Evolutionary conservation across 35 echinoderm and acorn worm genomes (phyloP).

Genomic region (Amphiura filiformis): DNA sequence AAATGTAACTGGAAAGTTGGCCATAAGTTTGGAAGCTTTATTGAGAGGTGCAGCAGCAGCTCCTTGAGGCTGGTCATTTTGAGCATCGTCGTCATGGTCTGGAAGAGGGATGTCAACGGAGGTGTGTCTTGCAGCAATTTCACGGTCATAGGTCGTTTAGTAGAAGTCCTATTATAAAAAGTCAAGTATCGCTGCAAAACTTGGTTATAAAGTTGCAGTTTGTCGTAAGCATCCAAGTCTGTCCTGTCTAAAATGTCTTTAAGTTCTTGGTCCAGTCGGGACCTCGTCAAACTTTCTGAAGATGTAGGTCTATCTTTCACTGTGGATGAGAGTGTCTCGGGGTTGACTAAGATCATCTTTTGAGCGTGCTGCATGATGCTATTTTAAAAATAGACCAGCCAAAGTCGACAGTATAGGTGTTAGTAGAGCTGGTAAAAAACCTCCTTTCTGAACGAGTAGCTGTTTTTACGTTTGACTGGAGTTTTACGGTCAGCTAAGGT

Average conservation of each 20-base stretch:
- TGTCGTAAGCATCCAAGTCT: conserved; percentile 22
- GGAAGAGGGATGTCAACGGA: not conserved
- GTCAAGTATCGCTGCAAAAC: conserved; percentile 14
- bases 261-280: conserved; percentile 25
- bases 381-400: conserved; percentile 3
- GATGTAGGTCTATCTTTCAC: not conserved
- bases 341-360: conserved; percentile 24
- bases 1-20: not conserved
- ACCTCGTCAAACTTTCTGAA: not conserved
- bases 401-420: conserved; percentile 4
- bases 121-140: not conserved
- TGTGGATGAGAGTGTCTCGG: not conserved
- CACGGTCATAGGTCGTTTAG: conserved; percentile 8
- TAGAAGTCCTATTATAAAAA: not conserved
- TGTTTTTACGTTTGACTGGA: not conserved
- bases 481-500: conserved; percentile 22
- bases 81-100: not conserved
- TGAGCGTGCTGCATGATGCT: conserved; percentile 12
- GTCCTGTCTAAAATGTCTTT: conserved; percentile 20
- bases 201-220: conserved; percentile 14
- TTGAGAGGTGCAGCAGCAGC: not conserved
- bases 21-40: not conserved
- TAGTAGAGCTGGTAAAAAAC: conserved; percentile 28
- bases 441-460: conserved; percentile 34
- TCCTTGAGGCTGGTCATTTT: not conserved